Evolutionary conservation across 2,888 invertebrate species (phyloP), one percentile per base, ranked within the genome.

Genomic region (Serripes groenlandicus): DNA sequence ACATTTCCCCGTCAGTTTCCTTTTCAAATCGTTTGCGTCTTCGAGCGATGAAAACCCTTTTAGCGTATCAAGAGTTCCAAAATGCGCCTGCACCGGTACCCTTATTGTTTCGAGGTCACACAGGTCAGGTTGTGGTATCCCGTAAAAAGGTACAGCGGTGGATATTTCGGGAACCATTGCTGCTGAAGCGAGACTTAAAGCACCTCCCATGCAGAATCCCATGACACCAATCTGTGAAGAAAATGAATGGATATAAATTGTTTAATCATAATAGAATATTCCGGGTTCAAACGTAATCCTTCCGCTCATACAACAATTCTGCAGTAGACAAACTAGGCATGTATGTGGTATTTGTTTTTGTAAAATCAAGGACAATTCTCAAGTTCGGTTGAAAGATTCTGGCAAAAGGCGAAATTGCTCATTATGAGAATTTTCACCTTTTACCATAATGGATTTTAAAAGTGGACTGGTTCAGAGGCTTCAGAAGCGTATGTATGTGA

Each of bases 181-280:
- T 0, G 92, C 93, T 0, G 92, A 85, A 0, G 91, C 92, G 52
- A 93, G 75, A n/a, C 87, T 75, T 42, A 94, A 82, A 5, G 93
- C 94, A 5, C 94, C 93, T 23, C 94, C 94, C 93, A 94, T 93
- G 78, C 94, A 93, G 88, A 93, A 94, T 7, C 94, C 94, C 0
- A 91, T 92, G 23, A 93, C 93, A 0, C 93, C 94, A 30, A 93
- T 91, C 89, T 92, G 79, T 26, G 80, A 76, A 21, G 37, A 35
- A 68, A 42, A 23, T 37, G 34, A 23, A 26, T 18, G 15, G n/a
- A 58, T 26, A 58, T 58, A 7, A 18, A 23, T 7, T 26, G 7
- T 58, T 23, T 58, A 9, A 58, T 23, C 7, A 23, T 18, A 21
- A 9, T 23, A n/a, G 58, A 18, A 23, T 26, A 58, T 26, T 58